Percentiles rank a stretch among this genome's conserved stretches.
These are phyloP conservation scores for Halcyon badia DNA, from an alignment of 2,797 vertebrate genomes.

Conservation along the genomic window DNA sequence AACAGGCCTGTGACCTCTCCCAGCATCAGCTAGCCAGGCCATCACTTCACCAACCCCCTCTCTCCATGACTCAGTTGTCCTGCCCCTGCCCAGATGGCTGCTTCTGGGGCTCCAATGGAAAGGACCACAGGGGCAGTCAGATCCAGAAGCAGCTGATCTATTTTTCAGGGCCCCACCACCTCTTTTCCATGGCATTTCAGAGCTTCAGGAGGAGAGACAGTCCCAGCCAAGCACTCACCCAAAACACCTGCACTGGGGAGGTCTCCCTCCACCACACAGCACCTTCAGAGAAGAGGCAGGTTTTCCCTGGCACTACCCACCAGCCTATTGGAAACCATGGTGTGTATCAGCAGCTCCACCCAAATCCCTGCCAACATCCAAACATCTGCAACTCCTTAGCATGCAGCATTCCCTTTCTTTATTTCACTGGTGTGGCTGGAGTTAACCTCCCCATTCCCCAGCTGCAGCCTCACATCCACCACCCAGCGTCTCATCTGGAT, in stretches of 20 bases:
- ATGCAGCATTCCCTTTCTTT: neutral
- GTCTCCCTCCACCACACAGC: neutral
- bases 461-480: neutral
- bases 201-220: neutral
- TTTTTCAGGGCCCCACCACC: neutral
- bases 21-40: neutral
- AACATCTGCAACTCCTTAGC: constrained; percentile 64
- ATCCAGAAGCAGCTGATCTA: neutral
- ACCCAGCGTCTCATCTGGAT: rapidly evolving
- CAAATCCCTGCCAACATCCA: constrained; percentile 21
- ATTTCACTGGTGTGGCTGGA: neutral
- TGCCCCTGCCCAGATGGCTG: neutral
- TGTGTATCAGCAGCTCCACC: constrained; percentile 13
- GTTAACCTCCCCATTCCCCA: neutral
- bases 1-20: neutral
- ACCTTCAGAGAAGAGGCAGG: neutral
- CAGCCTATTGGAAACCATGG: neutral
- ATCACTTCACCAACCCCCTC: neutral
- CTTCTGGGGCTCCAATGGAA: neutral
- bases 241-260: neutral
- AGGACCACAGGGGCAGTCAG: neutral
- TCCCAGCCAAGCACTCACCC: neutral
- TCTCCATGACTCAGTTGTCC: neutral
- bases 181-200: neutral
- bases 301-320: neutral